Evolutionary conservation across 2,888 invertebrate species (phyloP).

Genomic region (Hydraecia micacea): DNA sequence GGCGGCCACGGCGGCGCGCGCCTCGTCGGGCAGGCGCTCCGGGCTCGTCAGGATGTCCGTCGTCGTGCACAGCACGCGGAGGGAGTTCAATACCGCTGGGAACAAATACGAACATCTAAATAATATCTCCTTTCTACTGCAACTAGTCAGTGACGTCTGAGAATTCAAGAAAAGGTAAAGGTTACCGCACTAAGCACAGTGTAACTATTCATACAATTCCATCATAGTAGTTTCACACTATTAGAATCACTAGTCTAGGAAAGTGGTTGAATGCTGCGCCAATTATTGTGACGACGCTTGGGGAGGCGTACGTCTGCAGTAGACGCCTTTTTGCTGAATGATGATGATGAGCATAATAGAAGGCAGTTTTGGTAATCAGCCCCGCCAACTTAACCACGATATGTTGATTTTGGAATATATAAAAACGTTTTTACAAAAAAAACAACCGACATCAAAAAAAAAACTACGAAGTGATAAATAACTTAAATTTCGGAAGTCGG

Average conservation of each 20-base stretch:
- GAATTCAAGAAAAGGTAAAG: too few relatives aligned
- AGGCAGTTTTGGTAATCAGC: not conserved
- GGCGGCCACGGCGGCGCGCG: slow-evolving; percentile 92
- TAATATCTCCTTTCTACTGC: not conserved
- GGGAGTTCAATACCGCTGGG: slow-evolving; percentile 97
- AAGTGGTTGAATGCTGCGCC: not conserved
- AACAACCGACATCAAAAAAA: too few relatives aligned
- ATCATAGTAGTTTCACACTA: not conserved
- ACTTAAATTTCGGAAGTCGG: too few relatives aligned
- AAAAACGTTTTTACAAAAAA: too few relatives aligned
- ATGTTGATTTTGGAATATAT: not conserved
- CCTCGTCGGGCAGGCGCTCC: slow-evolving; percentile 96
- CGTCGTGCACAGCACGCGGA: slow-evolving; percentile 96
- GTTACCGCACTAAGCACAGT: not conserved
- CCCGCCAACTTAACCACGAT: not conserved
- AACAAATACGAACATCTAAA: slow-evolving; percentile 59
- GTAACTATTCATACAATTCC: not conserved
- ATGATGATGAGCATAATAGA: not conserved
- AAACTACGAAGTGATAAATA: too few relatives aligned
- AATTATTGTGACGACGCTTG: not conserved
- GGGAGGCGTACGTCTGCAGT: not conserved
- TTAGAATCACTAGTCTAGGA: not conserved
- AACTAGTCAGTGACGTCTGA: not conserved
- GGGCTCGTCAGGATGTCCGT: slow-evolving; percentile 98
- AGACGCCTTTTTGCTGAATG: not conserved